These are phyloP conservation scores for Spilarctia lutea DNA, from an alignment of 2,888 invertebrate genomes.

Conservation along the genomic window DNA sequence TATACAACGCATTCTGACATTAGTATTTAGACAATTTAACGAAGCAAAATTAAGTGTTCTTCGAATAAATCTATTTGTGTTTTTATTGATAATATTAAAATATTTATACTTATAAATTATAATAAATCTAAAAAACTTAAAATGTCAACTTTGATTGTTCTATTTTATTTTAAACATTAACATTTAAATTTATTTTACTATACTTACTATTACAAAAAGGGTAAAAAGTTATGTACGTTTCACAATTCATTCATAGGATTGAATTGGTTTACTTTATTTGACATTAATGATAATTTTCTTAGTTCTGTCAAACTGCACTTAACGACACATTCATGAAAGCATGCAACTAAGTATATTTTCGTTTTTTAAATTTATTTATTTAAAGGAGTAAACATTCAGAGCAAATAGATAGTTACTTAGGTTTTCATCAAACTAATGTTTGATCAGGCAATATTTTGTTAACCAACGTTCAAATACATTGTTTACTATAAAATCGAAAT, in stretches of 20 bases:
- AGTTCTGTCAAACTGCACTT: neutral
- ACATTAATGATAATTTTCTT: neutral
- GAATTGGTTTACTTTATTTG: neutral
- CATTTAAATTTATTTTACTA: neutral
- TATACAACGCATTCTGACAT: neutral
- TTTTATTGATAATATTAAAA: neutral
- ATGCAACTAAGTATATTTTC: neutral
- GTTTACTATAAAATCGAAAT: slow-evolving; percentile 13
- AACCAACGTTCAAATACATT: slow-evolving; percentile 6
- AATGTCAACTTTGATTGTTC: too few relatives aligned
- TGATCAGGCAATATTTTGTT: neutral
- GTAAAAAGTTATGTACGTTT: neutral
- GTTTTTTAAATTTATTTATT: neutral
- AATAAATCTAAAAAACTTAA: too few relatives aligned
- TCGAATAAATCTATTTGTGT: neutral
- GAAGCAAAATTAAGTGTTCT: neutral
- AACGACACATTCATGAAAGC: neutral
- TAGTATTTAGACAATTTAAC: neutral
- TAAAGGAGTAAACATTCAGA: neutral
- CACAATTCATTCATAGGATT: neutral
- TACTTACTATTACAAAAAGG: neutral
- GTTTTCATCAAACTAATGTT: neutral
- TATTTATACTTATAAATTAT: neutral
- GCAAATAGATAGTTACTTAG: neutral
- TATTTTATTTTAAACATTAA: neutral